These are phyloP conservation scores for Cichladusa arquata DNA, from an alignment of 2,113 vertebrate species.

Conservation along the genomic window DNA sequence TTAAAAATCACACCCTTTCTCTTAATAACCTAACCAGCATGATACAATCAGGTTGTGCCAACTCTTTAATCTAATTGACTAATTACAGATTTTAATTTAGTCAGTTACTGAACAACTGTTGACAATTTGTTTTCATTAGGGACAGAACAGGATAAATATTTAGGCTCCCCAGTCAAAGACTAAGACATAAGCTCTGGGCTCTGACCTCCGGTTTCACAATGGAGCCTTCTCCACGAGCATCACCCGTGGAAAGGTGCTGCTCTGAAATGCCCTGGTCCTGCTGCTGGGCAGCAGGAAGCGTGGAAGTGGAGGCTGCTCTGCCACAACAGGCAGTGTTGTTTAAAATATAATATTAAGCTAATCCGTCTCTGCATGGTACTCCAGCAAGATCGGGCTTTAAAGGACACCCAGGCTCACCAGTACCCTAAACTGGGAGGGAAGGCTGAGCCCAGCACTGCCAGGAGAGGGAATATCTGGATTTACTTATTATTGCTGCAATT, in stretches of 20 bases:
- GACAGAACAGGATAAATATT: slow-evolving; percentile 86
- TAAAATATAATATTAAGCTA: neutral
- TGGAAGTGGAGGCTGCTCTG: neutral
- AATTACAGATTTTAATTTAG: slow-evolving; percentile 91
- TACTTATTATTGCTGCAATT: neutral
- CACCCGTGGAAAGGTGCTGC: neutral
- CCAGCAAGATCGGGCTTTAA: neutral
- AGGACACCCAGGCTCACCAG: slow-evolving; percentile 11
- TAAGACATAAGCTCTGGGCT: slow-evolving; percentile 67
- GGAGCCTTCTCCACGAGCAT: neutral
- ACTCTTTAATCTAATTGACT: slow-evolving; percentile 90
- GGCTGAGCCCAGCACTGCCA: neutral
- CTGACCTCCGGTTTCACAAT: slow-evolving; percentile 64
- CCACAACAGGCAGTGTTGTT: neutral
- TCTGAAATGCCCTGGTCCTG: neutral
- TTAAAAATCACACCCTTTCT: slow-evolving; percentile 88
- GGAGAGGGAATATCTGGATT: neutral
- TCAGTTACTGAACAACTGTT: slow-evolving; percentile 88
- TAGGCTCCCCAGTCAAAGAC: slow-evolving; percentile 80
- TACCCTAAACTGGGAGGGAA: neutral
- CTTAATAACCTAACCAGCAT: slow-evolving; percentile 89
- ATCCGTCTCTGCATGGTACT: neutral
- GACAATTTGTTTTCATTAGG: slow-evolving; percentile 89
- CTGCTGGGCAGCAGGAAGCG: neutral
- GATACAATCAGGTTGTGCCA: slow-evolving; percentile 88